Evolutionary conservation across 2,797 vertebrate species (phyloP), one percentile per base, ranked within the genome.

Genomic region (Masticophis lateralis): DNA sequence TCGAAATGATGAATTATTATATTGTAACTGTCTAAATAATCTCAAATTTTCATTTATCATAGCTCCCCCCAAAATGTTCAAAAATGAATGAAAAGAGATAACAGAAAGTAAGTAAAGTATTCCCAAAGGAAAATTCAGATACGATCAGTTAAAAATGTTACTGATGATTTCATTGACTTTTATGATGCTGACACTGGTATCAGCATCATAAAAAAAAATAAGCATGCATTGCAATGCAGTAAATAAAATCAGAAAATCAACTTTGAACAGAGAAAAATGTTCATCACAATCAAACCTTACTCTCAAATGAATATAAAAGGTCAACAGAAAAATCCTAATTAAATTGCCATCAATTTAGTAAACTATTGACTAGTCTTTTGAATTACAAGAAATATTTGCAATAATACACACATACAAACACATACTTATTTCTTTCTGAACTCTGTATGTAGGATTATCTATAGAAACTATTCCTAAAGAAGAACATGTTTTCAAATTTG

Each of bases 221-320:
- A 79, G 63, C 86, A 92, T 2, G 53, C 0, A 57, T 88, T 93
- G 86, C 93, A 90, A 91, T 66, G 13, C 88, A 61, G 10, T 0
- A 28, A 96, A 59, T 0, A 28, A 96, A 53, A 0, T 92, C 91
- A 92, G 74, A 60, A 94, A 94, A 93, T 94, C 94, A 92, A 93
- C 92, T 93, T 53, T 89, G 79, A 96, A 93, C 93, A 94, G 92
- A 96, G 92, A 83, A 86, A 37, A 53, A 20, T 28, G 60, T 93
- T 95, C 94, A 96, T 92, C 69, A 91, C 94, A 93, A 92, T 8
- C 0, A 63, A 43, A 91, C 28, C 27, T 94, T 59, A 55, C 22
- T 60, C 47, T 90, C 60, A 53, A 87, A 94, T 55, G 3, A 92
- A 37, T 83, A 47, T 0, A 4, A 87, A 59, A 94, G 60, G 74